phyloP scores from a whole-genome alignment of 2,797 vertebrate genomes.

The Leuciscus waleckii region DNA sequence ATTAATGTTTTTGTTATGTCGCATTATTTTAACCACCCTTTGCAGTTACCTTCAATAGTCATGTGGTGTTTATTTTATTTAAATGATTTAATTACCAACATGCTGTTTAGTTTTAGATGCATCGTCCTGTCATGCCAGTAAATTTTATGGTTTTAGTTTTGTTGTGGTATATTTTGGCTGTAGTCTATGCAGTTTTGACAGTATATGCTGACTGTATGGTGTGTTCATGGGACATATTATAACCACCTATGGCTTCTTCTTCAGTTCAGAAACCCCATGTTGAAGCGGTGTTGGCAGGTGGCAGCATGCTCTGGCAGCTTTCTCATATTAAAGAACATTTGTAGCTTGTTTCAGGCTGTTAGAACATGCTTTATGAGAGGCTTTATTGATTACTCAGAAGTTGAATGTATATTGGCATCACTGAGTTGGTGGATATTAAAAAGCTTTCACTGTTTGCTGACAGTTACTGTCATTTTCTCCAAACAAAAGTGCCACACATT shows the following conservation, averaged over 20 bases:
- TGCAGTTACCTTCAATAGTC: neutral
- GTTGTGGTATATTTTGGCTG: neutral
- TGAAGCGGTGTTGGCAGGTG: conserved; percentile 24
- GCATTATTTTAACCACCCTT: neutral
- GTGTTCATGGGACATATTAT: neutral
- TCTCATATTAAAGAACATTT: neutral
- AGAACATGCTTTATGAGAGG: conserved; percentile 1
- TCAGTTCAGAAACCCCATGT: neutral
- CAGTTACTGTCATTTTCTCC: neutral
- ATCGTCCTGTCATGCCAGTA: neutral
- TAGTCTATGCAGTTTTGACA: neutral
- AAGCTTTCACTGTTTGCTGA: neutral
- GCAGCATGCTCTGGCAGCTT: conserved; percentile 46
- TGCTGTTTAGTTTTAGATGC: neutral
- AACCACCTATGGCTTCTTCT: neutral
- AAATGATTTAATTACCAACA: neutral
- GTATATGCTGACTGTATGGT: neutral
- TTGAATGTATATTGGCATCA: neutral
- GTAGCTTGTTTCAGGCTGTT: neutral
- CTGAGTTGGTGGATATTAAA: conserved; percentile 29
- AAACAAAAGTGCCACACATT: conserved; percentile 37
- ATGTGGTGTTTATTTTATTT: neutral
- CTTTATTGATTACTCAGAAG: neutral
- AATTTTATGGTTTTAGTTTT: neutral
- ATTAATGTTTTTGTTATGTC: neutral